Percentiles rank a stretch among this genome's conserved stretches.
Conservation (phyloP, 2,797 vertebrate species). For the Gymnocypris eckloni region DNA sequence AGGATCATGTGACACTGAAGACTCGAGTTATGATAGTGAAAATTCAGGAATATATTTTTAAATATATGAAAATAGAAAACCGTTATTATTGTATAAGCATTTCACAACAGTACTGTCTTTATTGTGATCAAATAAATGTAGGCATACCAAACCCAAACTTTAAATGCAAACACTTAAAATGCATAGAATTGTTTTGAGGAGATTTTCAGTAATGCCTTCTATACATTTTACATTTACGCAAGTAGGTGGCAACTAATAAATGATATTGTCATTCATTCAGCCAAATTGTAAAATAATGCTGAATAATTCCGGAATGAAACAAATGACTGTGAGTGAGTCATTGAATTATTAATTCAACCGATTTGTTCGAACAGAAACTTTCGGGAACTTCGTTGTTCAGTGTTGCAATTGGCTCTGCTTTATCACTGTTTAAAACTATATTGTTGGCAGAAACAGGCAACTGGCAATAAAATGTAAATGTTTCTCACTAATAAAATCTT, state of each 20-base stretch:
- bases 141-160: no score
- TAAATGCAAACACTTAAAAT: conserved; percentile 57
- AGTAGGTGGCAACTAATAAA: neutral
- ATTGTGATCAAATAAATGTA: no score
- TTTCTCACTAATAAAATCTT: neutral
- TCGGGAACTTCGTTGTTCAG: neutral
- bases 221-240: neutral
- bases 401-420: neutral
- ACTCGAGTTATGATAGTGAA: neutral
- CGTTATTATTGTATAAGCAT: neutral
- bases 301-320: neutral
- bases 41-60: neutral
- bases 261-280: no score
- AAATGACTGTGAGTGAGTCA: neutral
- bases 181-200: neutral
- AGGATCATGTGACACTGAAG: neutral
- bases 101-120: neutral
- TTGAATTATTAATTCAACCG: neutral
- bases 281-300: no score
- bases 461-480: neutral
- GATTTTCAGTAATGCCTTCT: neutral
- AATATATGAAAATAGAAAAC: neutral
- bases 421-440: conserved; percentile 36
- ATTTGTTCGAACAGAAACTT: neutral
- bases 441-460: conserved; percentile 74